Evolutionary conservation across 2,113 vertebrate species (phyloP), one percentile per base, ranked within the genome.

Genomic region (Lampris megalopsis): DNA sequence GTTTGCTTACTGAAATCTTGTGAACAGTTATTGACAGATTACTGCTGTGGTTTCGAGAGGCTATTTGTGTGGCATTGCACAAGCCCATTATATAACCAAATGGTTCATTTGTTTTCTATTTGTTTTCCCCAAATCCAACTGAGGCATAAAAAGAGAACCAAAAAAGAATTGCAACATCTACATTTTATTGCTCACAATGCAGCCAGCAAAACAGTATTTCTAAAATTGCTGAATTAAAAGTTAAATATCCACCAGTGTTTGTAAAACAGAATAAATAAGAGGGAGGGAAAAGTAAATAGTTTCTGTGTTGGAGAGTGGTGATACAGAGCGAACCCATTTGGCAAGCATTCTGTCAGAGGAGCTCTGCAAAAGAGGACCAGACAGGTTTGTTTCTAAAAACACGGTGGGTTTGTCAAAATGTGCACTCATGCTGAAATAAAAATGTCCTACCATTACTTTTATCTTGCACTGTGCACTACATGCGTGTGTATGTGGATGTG

Each of bases 181-280:
- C 41, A 35, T 5, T 38, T 41, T 2, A 38, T 4, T 3, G 4
- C 4, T 9, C 3, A 37, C 43, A 6, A 54, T 48, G 59, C 56
- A 47, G 45, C 11, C 52, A 11, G 52, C 52, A 9, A 24, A 11
- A 5, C 52, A 54, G 24, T 54, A 48, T 70, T 58, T 70, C 40
- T 45, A 41, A 40, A 70, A 58, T 54, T 70, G 35, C 54, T 70
- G 42, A 63, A 42, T 62, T 62, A 66, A 52, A 62, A 63, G 4
- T 49, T 1, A 7, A 48, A 45, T 36, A 70, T 24, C 57, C 37
- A 59, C 41, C 68, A 41, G 60, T 24, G 24, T 24, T 24, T 24
- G 24, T 0, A 43, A n/a, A 60, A 5, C 13, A 4, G 2, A 62
- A 62, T 43, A 62, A 42, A 62, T 43, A 62, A 62, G 43, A 62